Evolutionary conservation across 2,888 invertebrate species (phyloP).

Genomic region (Hirtodrosophila trivittata): DNA sequence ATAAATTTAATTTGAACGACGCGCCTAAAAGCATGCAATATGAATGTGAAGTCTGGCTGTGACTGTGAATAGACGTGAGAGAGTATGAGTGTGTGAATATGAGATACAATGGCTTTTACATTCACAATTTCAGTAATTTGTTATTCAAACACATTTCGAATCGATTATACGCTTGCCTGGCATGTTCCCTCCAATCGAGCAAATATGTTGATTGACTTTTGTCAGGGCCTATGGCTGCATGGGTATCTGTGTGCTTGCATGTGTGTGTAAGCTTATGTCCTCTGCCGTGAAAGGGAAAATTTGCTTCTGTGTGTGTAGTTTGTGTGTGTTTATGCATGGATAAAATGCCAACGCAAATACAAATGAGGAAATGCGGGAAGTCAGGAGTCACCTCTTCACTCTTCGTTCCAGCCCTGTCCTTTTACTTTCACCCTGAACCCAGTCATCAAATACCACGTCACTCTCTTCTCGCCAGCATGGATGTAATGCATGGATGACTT

Average conservation of each 20-base stretch:
- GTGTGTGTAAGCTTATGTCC: constrained; percentile 37
- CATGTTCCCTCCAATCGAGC: constrained; percentile 71
- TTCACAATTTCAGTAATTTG: constrained; percentile 75
- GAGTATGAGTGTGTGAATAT: constrained; percentile 18
- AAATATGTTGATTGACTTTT: constrained; percentile 80
- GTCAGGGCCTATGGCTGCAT: constrained; percentile 59
- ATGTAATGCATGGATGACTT: constrained; percentile 42
- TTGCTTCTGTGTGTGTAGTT: constrained; percentile 18
- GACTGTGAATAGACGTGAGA: constrained; percentile 1
- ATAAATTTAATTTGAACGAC: constrained; percentile 63
- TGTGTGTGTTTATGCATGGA: constrained; percentile 27
- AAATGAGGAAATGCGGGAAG: constrained; percentile 68
- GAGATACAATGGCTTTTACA: constrained; percentile 63
- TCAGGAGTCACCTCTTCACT: constrained; percentile 4
- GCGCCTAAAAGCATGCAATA: constrained; percentile 57
- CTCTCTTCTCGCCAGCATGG: constrained; percentile 20
- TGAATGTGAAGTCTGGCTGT: constrained; percentile 14
- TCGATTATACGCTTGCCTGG: constrained; percentile 77
- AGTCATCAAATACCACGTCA: constrained; percentile 20
- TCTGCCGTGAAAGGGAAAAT: constrained; percentile 32
- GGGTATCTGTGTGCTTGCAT: constrained; percentile 9
- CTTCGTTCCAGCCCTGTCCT: constrained; percentile 9
- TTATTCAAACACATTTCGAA: constrained; percentile 78
- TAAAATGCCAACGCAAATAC: constrained; percentile 66
- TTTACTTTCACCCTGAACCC: constrained; percentile 36